phyloP scores from a whole-genome alignment of 1,140 invertebrate species.

The Magallana ariakensis region DNA sequence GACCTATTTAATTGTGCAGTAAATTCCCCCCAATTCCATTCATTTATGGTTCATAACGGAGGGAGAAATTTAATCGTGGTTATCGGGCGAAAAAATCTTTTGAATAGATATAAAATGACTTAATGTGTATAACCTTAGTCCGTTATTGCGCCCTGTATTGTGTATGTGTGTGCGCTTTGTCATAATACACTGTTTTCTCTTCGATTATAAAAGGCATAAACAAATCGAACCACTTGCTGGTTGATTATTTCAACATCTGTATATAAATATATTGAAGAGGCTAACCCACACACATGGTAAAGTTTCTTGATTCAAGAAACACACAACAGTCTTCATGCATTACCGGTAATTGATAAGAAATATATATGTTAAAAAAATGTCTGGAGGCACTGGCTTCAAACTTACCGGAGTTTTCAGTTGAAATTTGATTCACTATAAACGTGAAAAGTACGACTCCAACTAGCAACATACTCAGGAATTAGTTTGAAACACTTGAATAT shows the following conservation, averaged over 20 bases:
- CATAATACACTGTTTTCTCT: not conserved
- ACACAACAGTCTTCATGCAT: not conserved
- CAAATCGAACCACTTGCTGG: conserved; percentile 21
- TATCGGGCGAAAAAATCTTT: not conserved
- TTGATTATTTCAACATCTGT: conserved; percentile 16
- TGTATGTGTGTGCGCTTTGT: conserved; percentile 3
- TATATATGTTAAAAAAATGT: too few relatives aligned
- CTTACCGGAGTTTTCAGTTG: conserved; percentile 33
- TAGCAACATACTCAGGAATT: conserved; percentile 18
- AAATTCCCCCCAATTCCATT: not conserved
- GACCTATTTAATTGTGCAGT: conserved; percentile 22
- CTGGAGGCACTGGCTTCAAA: not conserved
- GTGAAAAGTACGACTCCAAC: conserved; percentile 16
- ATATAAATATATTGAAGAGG: not conserved
- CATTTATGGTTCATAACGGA: not conserved
- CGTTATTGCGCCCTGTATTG: not conserved
- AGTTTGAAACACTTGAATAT: conserved; percentile 1
- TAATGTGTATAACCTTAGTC: not conserved
- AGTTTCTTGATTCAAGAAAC: not conserved
- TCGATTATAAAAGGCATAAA: conserved; percentile 13
- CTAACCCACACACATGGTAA: not conserved
- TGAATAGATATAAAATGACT: too few relatives aligned
- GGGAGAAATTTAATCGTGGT: not conserved
- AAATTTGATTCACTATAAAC: conserved; percentile 17
- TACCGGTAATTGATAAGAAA: conserved; percentile 26